These are phyloP conservation scores for Sebastes glaucus DNA, from an alignment of 2,797 vertebrate species.

Conservation along the genomic window DNA sequence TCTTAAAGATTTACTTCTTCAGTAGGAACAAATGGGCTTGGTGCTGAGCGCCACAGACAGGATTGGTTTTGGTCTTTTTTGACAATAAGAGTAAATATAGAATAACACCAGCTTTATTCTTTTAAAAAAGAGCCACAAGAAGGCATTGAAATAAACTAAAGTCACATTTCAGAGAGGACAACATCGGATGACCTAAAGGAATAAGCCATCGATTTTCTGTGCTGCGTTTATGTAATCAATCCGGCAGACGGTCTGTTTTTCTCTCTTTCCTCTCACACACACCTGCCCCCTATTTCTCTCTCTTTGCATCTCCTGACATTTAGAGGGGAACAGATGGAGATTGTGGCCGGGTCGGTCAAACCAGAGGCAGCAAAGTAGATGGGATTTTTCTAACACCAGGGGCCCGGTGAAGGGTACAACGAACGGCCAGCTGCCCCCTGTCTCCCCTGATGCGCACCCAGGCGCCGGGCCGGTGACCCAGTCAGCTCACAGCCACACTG, in stretches of 20 bases:
- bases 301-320: conserved; percentile 67
- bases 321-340: conserved; percentile 77
- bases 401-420: conserved; percentile 57
- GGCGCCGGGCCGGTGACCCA: conserved; percentile 42
- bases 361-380: conserved; percentile 72
- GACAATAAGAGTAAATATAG: not conserved
- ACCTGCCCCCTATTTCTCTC: conserved; percentile 52
- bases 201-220: conserved; percentile 50
- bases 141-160: conserved; percentile 1
- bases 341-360: conserved; percentile 63
- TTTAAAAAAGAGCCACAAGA: not conserved
- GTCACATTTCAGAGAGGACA: conserved; percentile 25
- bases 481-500: conserved; percentile 3
- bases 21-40: not conserved
- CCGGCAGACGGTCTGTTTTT: conserved; percentile 12
- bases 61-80: not conserved
- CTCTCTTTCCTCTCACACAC: conserved; percentile 17
- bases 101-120: conserved; percentile 1
- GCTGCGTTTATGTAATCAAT: conserved; percentile 47
- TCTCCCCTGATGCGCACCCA: conserved; percentile 43
- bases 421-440: conserved; percentile 66
- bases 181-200: conserved; percentile 32
- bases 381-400: conserved; percentile 64
- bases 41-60: not conserved
- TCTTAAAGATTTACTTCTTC: not conserved